Conservation (phyloP, 2,888 invertebrate genomes). For the Xestia sexstrigata region DNA sequence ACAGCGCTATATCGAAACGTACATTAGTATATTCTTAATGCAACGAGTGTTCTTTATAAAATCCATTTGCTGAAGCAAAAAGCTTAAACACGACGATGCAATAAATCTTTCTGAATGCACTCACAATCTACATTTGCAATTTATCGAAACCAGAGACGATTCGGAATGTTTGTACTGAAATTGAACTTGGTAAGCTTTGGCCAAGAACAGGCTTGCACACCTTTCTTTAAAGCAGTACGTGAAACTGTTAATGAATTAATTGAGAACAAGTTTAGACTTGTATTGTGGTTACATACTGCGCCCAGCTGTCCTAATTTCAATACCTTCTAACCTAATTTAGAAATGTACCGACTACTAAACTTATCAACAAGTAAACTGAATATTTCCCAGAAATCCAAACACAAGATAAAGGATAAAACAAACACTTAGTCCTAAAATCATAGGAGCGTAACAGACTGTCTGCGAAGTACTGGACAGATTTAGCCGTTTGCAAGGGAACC, state of each 20-base stretch:
- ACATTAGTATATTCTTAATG: slow-evolving; percentile 56
- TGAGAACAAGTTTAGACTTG: slow-evolving; percentile 3
- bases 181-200: slow-evolving; percentile 55
- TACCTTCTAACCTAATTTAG: slow-evolving; percentile 26
- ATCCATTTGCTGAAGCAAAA: slow-evolving; percentile 79
- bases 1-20: slow-evolving; percentile 38
- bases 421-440: slow-evolving; percentile 68
- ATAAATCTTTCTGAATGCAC: slow-evolving; percentile 86
- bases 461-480: slow-evolving; percentile 72
- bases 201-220: slow-evolving; percentile 40
- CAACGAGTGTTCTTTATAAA: slow-evolving; percentile 69
- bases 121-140: slow-evolving; percentile 77
- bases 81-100: slow-evolving; percentile 76
- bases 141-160: slow-evolving; percentile 70
- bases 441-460: slow-evolving; percentile 70
- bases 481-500: slow-evolving; percentile 70
- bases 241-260: slow-evolving; percentile 11
- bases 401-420: slow-evolving; percentile 53
- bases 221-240: slow-evolving; percentile 24
- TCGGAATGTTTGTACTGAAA: slow-evolving; percentile 65
- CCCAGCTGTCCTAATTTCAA: slow-evolving; percentile 42
- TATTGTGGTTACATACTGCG: slow-evolving; percentile 17
- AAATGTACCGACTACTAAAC: slow-evolving; percentile 15
- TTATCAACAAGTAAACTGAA: slow-evolving; percentile 45
- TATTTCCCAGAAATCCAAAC: slow-evolving; percentile 72